phyloP scores from a whole-genome alignment of 1,140 invertebrate genomes.

The Eufriesea mexicana region DNA sequence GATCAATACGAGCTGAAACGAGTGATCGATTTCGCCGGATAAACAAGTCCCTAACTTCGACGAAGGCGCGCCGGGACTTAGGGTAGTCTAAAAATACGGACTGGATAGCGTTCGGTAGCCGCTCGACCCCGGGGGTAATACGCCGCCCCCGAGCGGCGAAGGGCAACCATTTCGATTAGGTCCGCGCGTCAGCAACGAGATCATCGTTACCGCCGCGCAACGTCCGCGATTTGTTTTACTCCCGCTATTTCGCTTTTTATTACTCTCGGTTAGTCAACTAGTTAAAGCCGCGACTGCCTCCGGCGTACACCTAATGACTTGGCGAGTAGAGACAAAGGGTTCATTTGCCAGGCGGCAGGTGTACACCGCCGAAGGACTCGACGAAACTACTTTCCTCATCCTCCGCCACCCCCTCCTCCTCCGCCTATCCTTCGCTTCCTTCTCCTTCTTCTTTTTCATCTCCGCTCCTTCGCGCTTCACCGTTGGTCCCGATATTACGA shows the following conservation, averaged over 20 bases:
- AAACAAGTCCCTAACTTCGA: conserved; percentile 9
- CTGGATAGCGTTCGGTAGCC: conserved; percentile 18
- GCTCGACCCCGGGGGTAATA: background rate
- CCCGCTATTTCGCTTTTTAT: conserved; percentile 60
- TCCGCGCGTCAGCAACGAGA: conserved; percentile 27
- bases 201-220: conserved; percentile 51
- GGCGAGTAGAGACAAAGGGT: conserved; percentile 70
- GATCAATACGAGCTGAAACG: background rate
- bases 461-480: conserved; percentile 1
- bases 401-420: conserved; percentile 2
- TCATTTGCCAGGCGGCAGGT: conserved; percentile 71
- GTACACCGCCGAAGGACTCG: conserved; percentile 54
- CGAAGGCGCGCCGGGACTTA: background rate
- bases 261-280: conserved; percentile 62
- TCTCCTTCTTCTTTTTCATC: background rate
- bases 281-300: conserved; percentile 60
- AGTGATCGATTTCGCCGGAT: background rate
- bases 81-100: background rate
- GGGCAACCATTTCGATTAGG: conserved; percentile 51
- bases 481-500: conserved; percentile 21
- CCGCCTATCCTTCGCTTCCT: background rate
- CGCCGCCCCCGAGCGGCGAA: background rate
- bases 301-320: conserved; percentile 70
- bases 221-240: conserved; percentile 56
- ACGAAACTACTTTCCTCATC: conserved; percentile 47